phyloP scores from a whole-genome alignment of 2,888 invertebrate genomes.

The Ferrisia virgata region DNA sequence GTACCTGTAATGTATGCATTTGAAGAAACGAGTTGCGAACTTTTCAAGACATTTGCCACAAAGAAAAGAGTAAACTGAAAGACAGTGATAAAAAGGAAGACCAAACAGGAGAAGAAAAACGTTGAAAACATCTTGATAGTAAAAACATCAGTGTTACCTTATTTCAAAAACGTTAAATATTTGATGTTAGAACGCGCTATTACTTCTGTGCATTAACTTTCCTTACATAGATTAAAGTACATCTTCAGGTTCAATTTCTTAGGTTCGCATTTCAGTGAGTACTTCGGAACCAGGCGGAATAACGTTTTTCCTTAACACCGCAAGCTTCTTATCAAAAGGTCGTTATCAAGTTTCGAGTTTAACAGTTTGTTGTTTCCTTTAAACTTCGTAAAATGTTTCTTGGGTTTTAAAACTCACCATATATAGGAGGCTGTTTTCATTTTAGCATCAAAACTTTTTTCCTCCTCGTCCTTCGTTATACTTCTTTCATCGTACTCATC shows the following conservation, averaged over 20 bases:
- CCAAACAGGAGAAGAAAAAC: neutral
- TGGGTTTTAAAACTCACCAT: slow-evolving; percentile 26
- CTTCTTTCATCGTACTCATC: slow-evolving; percentile 3
- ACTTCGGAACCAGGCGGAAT: neutral
- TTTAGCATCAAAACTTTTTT: slow-evolving; percentile 13
- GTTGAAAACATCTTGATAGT: slow-evolving; percentile 13
- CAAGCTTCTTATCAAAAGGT: slow-evolving; percentile 29
- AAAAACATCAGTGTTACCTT: slow-evolving; percentile 17
- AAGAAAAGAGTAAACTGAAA: slow-evolving; percentile 11
- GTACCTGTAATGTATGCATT: neutral
- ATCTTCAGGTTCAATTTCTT: slow-evolving; percentile 26
- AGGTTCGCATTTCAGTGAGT: slow-evolving; percentile 20
- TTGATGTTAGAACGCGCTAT: slow-evolving; percentile 20
- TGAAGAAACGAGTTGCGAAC: neutral
- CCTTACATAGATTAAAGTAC: slow-evolving; percentile 29
- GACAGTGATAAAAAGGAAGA: slow-evolving; percentile 13
- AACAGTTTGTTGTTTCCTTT: slow-evolving; percentile 30
- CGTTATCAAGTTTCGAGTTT: slow-evolving; percentile 26
- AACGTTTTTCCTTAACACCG: slow-evolving; percentile 3
- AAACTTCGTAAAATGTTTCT: slow-evolving; percentile 29
- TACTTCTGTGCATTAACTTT: slow-evolving; percentile 18
- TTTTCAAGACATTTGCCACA: slow-evolving; percentile 14
- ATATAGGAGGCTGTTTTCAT: slow-evolving; percentile 24
- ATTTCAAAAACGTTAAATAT: slow-evolving; percentile 21
- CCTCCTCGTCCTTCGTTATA: neutral